Evolutionary conservation across 2,113 vertebrate species (phyloP).

Genomic region (Nothoprocta perdicaria): DNA sequence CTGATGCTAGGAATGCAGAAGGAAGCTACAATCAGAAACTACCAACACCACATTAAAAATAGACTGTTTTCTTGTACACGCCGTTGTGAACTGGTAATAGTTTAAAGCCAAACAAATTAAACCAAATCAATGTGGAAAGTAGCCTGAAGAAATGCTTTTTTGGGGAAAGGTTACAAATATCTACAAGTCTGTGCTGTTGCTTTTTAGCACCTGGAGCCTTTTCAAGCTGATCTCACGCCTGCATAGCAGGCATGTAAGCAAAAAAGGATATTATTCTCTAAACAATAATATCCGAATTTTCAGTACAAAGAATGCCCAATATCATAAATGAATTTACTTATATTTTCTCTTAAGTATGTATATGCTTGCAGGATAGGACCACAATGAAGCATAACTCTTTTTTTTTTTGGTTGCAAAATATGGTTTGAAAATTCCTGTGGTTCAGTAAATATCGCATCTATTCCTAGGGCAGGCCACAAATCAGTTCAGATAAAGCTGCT

Average conservation of each 20-base stretch:
- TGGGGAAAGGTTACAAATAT: not conserved
- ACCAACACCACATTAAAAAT: not conserved
- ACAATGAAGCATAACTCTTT: not conserved
- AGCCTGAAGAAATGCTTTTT: not conserved
- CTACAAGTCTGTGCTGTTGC: not conserved
- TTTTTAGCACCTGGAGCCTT: not conserved
- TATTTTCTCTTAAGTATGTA: not conserved
- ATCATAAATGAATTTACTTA: not conserved
- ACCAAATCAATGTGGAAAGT: not conserved
- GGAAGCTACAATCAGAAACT: not conserved
- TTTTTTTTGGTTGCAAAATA: not conserved
- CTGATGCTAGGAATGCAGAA: not conserved
- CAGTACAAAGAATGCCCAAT: not conserved
- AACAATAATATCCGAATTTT: not conserved
- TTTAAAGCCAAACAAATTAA: not conserved
- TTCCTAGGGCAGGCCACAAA: not conserved
- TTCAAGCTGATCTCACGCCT: not conserved
- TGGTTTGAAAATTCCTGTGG: not conserved
- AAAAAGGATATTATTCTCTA: not conserved
- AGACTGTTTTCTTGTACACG: not conserved
- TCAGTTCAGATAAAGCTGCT: not conserved
- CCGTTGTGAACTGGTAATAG: not conserved
- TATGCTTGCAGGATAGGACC: not conserved
- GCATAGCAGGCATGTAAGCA: not conserved
- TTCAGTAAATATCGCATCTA: not conserved